Conservation (phyloP, 2,888 invertebrate genomes). For the Microplitis deprimator region DNA sequence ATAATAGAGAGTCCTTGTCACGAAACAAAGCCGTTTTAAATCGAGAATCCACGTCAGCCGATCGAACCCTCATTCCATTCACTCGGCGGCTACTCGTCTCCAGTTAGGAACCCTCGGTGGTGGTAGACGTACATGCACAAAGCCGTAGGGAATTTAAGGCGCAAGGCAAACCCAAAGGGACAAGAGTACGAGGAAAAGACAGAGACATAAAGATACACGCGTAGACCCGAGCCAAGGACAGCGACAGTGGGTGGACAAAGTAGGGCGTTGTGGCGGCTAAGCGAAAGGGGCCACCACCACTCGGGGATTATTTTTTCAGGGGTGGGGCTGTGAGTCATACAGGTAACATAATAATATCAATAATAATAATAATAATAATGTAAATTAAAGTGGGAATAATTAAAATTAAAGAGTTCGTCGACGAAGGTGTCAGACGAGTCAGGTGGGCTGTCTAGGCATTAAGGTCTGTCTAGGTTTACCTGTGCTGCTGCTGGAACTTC, state of each 20-base stretch:
- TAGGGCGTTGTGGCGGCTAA: conserved; percentile 37
- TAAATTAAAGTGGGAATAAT: too few relatives aligned
- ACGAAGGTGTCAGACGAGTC: too few relatives aligned
- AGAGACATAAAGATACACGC: background rate
- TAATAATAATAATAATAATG: background rate
- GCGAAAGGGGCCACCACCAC: conserved; percentile 11
- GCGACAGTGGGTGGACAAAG: conserved; percentile 24
- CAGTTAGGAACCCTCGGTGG: conserved; percentile 29
- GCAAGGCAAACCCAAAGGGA: background rate
- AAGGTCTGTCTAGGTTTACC: conserved; percentile 70
- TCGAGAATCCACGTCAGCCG: conserved; percentile 32
- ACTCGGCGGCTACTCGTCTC: conserved; percentile 20
- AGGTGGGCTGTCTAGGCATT: too few relatives aligned
- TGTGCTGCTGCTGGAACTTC: conserved; percentile 98
- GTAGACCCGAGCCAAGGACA: conserved; percentile 19
- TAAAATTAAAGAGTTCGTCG: too few relatives aligned
- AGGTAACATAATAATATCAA: background rate
- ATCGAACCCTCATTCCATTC: conserved; percentile 37
- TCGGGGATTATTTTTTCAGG: conserved; percentile 5
- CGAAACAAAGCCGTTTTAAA: conserved; percentile 21
- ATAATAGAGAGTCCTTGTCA: conserved; percentile 14
- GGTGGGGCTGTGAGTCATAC: conserved; percentile 27
- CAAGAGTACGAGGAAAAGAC: background rate
- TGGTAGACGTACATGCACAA: conserved; percentile 3
- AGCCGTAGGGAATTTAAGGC: background rate